Evolutionary conservation across 2,113 vertebrate genomes (phyloP).

Genomic region (Tamias sibiricus): DNA sequence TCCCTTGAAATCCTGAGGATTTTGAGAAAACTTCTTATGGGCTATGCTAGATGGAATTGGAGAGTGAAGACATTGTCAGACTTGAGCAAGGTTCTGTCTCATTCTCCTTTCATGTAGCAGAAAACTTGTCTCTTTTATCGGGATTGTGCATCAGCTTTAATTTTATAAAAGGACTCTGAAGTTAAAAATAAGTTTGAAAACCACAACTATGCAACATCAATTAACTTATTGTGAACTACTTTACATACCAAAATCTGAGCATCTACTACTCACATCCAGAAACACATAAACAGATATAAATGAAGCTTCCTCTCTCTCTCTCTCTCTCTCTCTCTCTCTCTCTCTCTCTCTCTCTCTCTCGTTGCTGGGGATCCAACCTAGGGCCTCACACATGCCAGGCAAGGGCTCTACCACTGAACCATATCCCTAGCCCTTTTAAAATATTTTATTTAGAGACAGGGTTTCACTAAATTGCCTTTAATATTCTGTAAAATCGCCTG

Average conservation of each 20-base stretch:
- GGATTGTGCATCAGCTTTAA: neutral
- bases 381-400: too few species aligned
- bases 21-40: neutral
- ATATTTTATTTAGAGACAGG: too few species aligned
- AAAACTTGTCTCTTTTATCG: neutral
- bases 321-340: too few species aligned
- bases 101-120: neutral
- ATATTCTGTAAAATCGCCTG: too few species aligned
- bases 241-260: neutral
- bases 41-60: neutral
- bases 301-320: neutral
- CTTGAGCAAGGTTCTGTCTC: neutral
- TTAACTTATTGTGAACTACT: neutral
- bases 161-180: neutral
- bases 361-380: too few species aligned
- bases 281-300: neutral
- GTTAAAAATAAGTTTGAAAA: neutral
- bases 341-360: too few species aligned
- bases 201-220: neutral
- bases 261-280: neutral
- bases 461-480: too few species aligned
- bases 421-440: too few species aligned
- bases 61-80: neutral
- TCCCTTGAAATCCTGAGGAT: neutral
- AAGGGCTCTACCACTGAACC: too few species aligned